Evolutionary conservation across 2,113 vertebrate genomes (phyloP).

Genomic region (Leptosomus discolor): DNA sequence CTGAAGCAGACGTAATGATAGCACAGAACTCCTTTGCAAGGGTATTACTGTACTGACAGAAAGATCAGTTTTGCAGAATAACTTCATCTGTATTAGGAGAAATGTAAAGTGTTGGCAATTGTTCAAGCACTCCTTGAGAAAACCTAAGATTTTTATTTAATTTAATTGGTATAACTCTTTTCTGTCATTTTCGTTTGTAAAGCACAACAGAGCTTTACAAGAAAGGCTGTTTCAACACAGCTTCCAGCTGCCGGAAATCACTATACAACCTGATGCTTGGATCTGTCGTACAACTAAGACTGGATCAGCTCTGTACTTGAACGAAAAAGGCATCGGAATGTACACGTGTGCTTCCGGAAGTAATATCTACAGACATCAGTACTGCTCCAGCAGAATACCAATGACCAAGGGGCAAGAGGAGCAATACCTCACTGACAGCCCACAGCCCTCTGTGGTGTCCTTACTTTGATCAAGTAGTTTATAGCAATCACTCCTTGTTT

Average conservation of each 20-base stretch:
- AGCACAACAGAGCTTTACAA: not conserved
- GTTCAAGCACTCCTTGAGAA: not conserved
- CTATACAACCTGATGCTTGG: not conserved
- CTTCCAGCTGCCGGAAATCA: not conserved
- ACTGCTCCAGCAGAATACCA: not conserved
- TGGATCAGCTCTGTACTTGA: not conserved
- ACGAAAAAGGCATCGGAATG: not conserved
- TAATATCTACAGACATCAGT: not conserved
- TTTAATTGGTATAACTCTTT: not conserved
- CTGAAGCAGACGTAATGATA: not conserved
- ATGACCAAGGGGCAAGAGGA: not conserved
- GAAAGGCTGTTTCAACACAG: not conserved
- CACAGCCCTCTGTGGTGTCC: not conserved
- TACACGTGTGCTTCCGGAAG: not conserved
- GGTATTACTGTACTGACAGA: not conserved
- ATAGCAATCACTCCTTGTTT: not conserved
- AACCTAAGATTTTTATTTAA: not conserved
- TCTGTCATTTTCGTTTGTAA: not conserved
- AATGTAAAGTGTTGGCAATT: not conserved
- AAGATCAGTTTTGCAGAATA: not conserved
- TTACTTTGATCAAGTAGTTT: not conserved
- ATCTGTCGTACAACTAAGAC: not conserved
- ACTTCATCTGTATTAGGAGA: not conserved
- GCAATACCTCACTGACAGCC: not conserved
- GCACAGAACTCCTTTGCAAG: not conserved